Percentiles rank a stretch among this genome's conserved stretches.
These are phyloP conservation scores for Hyles lineata DNA, from an alignment of 2,888 invertebrate genomes.

Conservation along the genomic window DNA sequence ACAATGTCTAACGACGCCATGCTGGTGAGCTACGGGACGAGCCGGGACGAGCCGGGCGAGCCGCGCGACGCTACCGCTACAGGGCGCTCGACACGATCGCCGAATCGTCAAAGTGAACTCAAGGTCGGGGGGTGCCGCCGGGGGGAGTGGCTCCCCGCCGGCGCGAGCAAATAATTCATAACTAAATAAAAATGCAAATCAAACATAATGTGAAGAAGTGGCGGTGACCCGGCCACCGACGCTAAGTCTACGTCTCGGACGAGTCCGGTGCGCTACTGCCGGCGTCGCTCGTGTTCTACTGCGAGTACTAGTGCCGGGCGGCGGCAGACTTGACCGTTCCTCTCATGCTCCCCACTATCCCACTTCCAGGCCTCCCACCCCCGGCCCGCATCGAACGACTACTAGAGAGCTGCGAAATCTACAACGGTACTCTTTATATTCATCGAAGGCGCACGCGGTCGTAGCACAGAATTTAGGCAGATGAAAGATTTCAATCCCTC, in stretches of 20 bases:
- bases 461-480: no score
- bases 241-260: conserved; percentile 27
- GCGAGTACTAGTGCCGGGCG: conserved; percentile 17
- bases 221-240: conserved; percentile 20
- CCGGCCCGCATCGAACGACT: not conserved
- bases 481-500: not conserved
- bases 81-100: conserved; percentile 46
- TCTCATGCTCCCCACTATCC: conserved; percentile 1
- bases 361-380: not conserved
- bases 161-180: conserved; percentile 65
- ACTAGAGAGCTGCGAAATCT: not conserved
- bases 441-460: no score
- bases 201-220: conserved; percentile 66
- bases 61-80: conserved; percentile 62
- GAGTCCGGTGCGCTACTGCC: conserved; percentile 5
- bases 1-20: conserved; percentile 74
- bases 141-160: conserved; percentile 39
- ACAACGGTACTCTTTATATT: no score
- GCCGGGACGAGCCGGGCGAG: conserved; percentile 51
- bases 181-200: conserved; percentile 68
- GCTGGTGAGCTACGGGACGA: conserved; percentile 70
- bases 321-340: not conserved
- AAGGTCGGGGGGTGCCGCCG: conserved; percentile 39
- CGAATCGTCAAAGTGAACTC: conserved; percentile 40
- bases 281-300: not conserved